Evolutionary conservation across 2,797 vertebrate species (phyloP).

Genomic region (Pipistrellus pygmaeus): DNA sequence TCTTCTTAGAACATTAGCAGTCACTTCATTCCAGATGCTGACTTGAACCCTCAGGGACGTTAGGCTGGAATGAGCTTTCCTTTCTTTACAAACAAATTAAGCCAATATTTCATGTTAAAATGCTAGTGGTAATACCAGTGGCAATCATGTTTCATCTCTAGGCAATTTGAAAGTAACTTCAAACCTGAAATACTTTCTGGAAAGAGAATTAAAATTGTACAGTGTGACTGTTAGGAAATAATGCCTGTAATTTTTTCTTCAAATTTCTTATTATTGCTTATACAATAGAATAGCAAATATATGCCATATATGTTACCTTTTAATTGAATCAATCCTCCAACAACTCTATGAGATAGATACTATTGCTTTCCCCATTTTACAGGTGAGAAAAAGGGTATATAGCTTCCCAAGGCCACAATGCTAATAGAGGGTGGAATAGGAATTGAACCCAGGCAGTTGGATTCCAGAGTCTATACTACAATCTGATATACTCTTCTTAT

Average conservation of each 20-base stretch:
- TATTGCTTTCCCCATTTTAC: neutral
- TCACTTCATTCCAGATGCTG: neutral
- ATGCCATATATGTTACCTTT: neutral
- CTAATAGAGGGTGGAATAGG: neutral
- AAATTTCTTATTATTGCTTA: neutral
- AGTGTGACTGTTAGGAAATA: neutral
- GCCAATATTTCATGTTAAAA: neutral
- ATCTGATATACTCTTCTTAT: neutral
- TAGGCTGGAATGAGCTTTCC: constrained; percentile 59
- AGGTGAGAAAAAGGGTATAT: neutral
- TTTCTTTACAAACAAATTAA: constrained; percentile 43
- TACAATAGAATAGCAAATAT: neutral
- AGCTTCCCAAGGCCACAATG: neutral
- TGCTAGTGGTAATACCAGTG: neutral
- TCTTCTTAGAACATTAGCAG: constrained; percentile 74
- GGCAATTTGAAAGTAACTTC: neutral
- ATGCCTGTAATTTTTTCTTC: neutral
- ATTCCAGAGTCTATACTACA: neutral
- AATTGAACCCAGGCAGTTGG: neutral
- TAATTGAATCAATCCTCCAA: neutral
- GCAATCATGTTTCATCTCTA: neutral
- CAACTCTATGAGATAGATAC: neutral
- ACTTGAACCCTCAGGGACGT: constrained; percentile 71
- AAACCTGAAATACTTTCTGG: neutral
- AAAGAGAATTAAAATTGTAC: neutral